Conservation (phyloP, 2,797 vertebrate genomes). For the Etheostoma nigrum region DNA sequence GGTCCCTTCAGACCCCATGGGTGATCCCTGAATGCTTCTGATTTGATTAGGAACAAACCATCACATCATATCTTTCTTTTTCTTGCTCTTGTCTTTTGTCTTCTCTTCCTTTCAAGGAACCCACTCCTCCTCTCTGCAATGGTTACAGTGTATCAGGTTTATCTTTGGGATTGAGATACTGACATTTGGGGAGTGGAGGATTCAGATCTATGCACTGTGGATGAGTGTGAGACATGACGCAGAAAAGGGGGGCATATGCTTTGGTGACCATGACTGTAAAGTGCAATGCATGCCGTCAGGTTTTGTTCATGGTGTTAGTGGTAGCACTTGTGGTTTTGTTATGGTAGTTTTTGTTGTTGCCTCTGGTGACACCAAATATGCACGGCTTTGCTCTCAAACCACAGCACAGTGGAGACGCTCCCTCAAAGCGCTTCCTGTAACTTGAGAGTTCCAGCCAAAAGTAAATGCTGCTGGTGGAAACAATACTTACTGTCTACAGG, state of each 20-base stretch:
- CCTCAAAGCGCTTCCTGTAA: slow-evolving; percentile 72
- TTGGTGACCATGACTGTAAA: slow-evolving; percentile 44
- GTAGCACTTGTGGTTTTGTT: slow-evolving; percentile 65
- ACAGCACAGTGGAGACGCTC: slow-evolving; percentile 60
- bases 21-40: slow-evolving; percentile 62
- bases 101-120: background rate
- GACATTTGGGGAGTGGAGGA: slow-evolving; percentile 33
- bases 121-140: slow-evolving; percentile 1
- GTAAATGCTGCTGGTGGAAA: slow-evolving; percentile 58
- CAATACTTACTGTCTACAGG: slow-evolving; percentile 29
- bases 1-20: slow-evolving; percentile 54
- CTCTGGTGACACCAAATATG: slow-evolving; percentile 69
- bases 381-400: slow-evolving; percentile 61
- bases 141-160: slow-evolving; percentile 28
- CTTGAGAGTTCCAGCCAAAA: slow-evolving; percentile 61
- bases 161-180: slow-evolving; percentile 31
- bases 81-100: too few relatives aligned
- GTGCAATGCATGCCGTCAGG: slow-evolving; percentile 29
- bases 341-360: slow-evolving; percentile 61
- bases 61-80: slow-evolving; percentile 21
- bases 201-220: slow-evolving; percentile 17
- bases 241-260: background rate
- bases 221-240: slow-evolving; percentile 22
- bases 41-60: slow-evolving; percentile 74
- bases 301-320: slow-evolving; percentile 55